A percentile compares a stretch with the other conserved stretches of the same genome.
phyloP scores from a whole-genome alignment of 2,888 invertebrate genomes.

The Bombylius major region DNA sequence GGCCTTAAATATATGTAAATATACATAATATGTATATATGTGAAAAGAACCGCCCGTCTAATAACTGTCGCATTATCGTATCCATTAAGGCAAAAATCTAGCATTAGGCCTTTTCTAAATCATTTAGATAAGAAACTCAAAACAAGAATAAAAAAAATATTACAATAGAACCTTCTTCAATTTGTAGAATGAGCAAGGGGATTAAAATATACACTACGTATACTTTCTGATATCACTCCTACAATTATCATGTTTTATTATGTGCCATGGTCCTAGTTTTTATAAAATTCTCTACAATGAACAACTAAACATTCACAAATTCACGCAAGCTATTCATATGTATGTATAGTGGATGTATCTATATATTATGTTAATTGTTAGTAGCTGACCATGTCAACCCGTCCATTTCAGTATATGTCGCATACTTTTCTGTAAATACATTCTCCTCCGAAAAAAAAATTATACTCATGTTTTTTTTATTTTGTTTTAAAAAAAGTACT shows the following conservation, averaged over 20 bases:
- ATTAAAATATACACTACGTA: neutral
- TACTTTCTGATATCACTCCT: neutral
- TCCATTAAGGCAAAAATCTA: constrained; percentile 2
- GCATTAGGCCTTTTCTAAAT: neutral
- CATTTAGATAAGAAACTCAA: neutral
- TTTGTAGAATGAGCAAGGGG: neutral
- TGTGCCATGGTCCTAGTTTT: neutral
- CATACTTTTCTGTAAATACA: too few species aligned
- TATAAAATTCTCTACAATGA: constrained; percentile 20
- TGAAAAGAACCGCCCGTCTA: constrained; percentile 3
- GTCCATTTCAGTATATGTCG: too few species aligned
- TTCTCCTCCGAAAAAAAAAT: too few species aligned
- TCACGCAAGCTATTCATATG: constrained; percentile 24
- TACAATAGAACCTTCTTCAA: neutral
- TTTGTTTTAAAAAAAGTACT: too few species aligned
- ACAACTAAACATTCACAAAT: constrained; percentile 35
- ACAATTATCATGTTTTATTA: neutral
- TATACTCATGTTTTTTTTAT: too few species aligned
- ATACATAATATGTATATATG: neutral
- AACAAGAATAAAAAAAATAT: neutral
- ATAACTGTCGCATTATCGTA: constrained; percentile 9
- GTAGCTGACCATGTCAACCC: too few species aligned
- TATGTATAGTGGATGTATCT: neutral
- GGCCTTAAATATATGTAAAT: neutral
- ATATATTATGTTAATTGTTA: neutral